Evolutionary conservation across 2,888 invertebrate species (phyloP).

Genomic region (Elgonia sp.): DNA sequence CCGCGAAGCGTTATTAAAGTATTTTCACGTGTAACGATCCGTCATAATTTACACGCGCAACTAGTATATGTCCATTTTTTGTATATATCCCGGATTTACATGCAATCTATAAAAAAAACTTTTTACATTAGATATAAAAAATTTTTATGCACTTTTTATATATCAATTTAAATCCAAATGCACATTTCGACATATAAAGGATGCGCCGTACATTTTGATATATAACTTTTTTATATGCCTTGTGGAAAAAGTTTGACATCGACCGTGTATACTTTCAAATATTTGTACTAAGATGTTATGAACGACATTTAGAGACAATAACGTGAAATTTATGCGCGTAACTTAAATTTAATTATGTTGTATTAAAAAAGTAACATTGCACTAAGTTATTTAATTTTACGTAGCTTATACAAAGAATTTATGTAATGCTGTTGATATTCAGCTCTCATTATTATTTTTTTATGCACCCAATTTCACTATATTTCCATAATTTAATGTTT

Average conservation of each 20-base stretch:
- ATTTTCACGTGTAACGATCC: neutral
- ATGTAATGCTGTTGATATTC: neutral
- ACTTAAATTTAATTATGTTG: conserved; percentile 56
- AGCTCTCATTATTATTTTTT: conserved; percentile 25
- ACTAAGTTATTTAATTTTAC: conserved; percentile 47
- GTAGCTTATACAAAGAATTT: conserved; percentile 10
- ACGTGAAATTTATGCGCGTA: conserved; percentile 54
- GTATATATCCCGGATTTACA: neutral
- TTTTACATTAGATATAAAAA: conserved; percentile 53
- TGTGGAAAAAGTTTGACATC: conserved; percentile 46
- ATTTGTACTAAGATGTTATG: conserved; percentile 41
- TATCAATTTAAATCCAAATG: conserved; percentile 58
- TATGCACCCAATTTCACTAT: conserved; percentile 6
- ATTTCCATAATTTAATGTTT: conserved; percentile 36
- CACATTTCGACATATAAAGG: conserved; percentile 44
- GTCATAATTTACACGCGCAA: conserved; percentile 41
- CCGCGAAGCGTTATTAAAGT: neutral
- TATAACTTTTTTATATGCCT: conserved; percentile 57
- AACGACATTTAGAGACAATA: conserved; percentile 48
- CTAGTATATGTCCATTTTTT: conserved; percentile 32
- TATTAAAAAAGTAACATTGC: conserved; percentile 38
- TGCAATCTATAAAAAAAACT: conserved; percentile 57
- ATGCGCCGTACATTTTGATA: conserved; percentile 47
- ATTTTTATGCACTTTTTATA: conserved; percentile 54
- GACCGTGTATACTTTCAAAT: conserved; percentile 27